Conservation (phyloP, 2,888 invertebrate genomes). For the Agrilus biguttatus region DNA sequence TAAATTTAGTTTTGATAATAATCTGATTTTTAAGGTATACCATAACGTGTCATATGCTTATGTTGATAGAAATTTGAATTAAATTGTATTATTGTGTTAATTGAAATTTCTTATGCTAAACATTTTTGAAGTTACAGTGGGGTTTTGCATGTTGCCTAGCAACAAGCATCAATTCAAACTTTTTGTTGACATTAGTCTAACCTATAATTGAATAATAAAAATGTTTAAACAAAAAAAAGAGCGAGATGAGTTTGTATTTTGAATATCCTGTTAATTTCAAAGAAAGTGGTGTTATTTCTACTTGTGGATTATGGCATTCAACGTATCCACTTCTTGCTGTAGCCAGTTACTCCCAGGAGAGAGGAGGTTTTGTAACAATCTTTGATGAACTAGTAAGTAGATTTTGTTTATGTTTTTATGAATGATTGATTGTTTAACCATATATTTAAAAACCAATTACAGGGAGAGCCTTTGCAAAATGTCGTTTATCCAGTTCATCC, state of each 20-base stretch:
- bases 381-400: constrained; percentile 68
- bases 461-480: constrained; percentile 64
- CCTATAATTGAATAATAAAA: neutral
- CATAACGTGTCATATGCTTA: too few species aligned
- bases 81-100: too few species aligned
- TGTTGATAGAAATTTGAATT: too few species aligned
- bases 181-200: too few species aligned
- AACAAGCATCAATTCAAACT: neutral
- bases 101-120: too few species aligned
- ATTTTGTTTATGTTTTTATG: neutral
- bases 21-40: too few species aligned
- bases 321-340: constrained; percentile 69
- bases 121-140: too few species aligned
- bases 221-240: neutral
- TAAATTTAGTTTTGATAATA: too few species aligned
- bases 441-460: constrained; percentile 8
- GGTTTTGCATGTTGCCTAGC: neutral
- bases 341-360: constrained; percentile 74
- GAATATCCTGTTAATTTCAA: constrained; percentile 69
- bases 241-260: constrained; percentile 65
- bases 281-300: constrained; percentile 62
- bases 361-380: constrained; percentile 76
- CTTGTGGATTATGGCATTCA: constrained; percentile 73
- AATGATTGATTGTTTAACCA: too few species aligned
- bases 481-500: constrained; percentile 61